phyloP scores from a whole-genome alignment of 2,888 invertebrate genomes.

The Chesias legatella region DNA sequence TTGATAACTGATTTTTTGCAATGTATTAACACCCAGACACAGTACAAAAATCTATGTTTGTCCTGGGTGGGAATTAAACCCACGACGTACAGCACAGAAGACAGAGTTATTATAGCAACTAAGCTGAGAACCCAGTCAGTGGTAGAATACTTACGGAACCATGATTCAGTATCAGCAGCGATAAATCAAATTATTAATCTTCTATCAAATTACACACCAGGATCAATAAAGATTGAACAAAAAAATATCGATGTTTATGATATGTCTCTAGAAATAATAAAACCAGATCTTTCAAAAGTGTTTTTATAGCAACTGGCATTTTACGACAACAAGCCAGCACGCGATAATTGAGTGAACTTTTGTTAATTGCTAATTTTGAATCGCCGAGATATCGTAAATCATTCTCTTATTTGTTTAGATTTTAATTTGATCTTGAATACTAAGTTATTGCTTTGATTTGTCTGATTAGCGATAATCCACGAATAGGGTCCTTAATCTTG shows the following conservation, averaged over 20 bases:
- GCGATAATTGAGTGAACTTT: constrained; percentile 27
- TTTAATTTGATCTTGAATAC: constrained; percentile 4
- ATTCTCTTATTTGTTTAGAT: constrained; percentile 21
- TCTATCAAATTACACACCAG: constrained; percentile 9
- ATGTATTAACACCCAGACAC: too few species aligned
- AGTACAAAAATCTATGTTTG: too few species aligned
- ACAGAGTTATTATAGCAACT: too few species aligned
- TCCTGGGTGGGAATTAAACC: too few species aligned
- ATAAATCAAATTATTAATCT: constrained; percentile 5
- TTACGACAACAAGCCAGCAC: constrained; percentile 14
- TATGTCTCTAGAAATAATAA: constrained; percentile 15
- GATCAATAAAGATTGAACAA: constrained; percentile 5
- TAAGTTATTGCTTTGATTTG: not conserved
- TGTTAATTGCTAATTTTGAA: constrained; percentile 21
- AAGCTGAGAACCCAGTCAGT: too few species aligned
- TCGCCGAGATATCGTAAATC: constrained; percentile 22
- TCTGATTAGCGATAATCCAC: too few species aligned
- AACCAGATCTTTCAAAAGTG: constrained; percentile 20
- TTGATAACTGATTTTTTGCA: too few species aligned
- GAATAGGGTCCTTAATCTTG: too few species aligned
- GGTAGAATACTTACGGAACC: too few species aligned
- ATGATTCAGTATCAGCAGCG: not conserved
- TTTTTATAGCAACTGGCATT: constrained; percentile 24
- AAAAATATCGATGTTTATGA: constrained; percentile 12
- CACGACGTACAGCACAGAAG: too few species aligned